Percentiles rank a stretch among this genome's conserved stretches.
These are phyloP conservation scores for Zaprionus vittiger DNA, from an alignment of 1,140 invertebrate species.

Conservation along the genomic window DNA sequence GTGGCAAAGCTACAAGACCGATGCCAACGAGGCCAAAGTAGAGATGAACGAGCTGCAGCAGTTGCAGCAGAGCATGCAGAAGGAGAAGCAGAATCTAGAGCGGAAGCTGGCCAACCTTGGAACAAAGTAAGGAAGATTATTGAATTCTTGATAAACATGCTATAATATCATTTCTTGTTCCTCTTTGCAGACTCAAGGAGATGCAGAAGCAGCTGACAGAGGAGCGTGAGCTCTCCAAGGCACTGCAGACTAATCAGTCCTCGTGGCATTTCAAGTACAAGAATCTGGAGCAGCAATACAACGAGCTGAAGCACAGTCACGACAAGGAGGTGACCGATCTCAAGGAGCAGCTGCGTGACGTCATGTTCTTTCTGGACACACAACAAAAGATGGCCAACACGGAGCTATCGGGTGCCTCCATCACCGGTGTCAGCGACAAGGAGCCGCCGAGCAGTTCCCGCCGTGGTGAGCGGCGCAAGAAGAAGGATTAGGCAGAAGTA, in stretches of 20 bases:
- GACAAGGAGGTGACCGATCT: slow-evolving; percentile 92
- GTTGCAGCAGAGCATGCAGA: slow-evolving; percentile 85
- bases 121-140: slow-evolving; percentile 85
- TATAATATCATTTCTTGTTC: background rate
- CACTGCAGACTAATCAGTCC: slow-evolving; percentile 91
- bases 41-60: slow-evolving; percentile 86
- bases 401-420: slow-evolving; percentile 87
- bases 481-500: slow-evolving; percentile 46
- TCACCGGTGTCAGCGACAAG: slow-evolving; percentile 86
- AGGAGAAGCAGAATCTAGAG: slow-evolving; percentile 89
- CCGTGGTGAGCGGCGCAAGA: slow-evolving; percentile 71
- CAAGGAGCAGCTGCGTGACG: slow-evolving; percentile 95
- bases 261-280: slow-evolving; percentile 90
- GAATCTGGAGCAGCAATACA: slow-evolving; percentile 87
- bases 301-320: slow-evolving; percentile 90
- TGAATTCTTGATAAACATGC: background rate
- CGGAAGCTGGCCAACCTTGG: slow-evolving; percentile 87
- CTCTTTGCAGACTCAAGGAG: slow-evolving; percentile 85
- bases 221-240: slow-evolving; percentile 91
- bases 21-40: slow-evolving; percentile 83
- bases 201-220: slow-evolving; percentile 89
- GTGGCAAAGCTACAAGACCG: slow-evolving; percentile 80
- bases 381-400: slow-evolving; percentile 87
- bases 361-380: slow-evolving; percentile 98
- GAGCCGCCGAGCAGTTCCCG: slow-evolving; percentile 49